Evolutionary conservation across 2,797 vertebrate species (phyloP).

Genomic region (Ctenosaura bakeri): DNA sequence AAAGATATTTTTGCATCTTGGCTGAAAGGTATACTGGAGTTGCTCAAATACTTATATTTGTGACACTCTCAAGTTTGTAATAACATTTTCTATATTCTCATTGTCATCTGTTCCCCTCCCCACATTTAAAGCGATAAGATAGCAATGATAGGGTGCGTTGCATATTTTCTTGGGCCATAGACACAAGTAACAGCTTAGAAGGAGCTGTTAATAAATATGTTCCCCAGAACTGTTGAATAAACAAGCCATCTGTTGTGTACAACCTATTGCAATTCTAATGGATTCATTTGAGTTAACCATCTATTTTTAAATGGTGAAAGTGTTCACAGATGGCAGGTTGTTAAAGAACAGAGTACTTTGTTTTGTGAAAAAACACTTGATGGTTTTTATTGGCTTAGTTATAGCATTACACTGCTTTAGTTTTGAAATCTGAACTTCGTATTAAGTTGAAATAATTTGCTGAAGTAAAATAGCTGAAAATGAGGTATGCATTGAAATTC

Average conservation of each 20-base stretch:
- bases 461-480: slow-evolving; percentile 31
- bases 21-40: neutral
- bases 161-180: slow-evolving; percentile 21
- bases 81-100: neutral
- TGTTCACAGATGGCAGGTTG: slow-evolving; percentile 35
- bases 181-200: slow-evolving; percentile 36
- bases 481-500: neutral
- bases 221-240: slow-evolving; percentile 41
- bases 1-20: neutral
- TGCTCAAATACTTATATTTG: neutral
- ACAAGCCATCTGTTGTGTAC: slow-evolving; percentile 43
- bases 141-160: neutral
- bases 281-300: slow-evolving; percentile 43
- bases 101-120: neutral
- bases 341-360: slow-evolving; percentile 40
- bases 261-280: slow-evolving; percentile 40
- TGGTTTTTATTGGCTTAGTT: slow-evolving; percentile 28
- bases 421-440: slow-evolving; percentile 4
- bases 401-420: slow-evolving; percentile 1
- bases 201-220: slow-evolving; percentile 39
- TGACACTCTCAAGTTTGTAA: neutral
- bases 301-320: slow-evolving; percentile 38
- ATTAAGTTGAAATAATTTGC: slow-evolving; percentile 31
- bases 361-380: slow-evolving; percentile 3
- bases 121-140: slow-evolving; percentile 9